Base-by-base conservation (phyloP, 1,140 invertebrate genomes). In the Phymorhynchus buccinoides region DNA sequence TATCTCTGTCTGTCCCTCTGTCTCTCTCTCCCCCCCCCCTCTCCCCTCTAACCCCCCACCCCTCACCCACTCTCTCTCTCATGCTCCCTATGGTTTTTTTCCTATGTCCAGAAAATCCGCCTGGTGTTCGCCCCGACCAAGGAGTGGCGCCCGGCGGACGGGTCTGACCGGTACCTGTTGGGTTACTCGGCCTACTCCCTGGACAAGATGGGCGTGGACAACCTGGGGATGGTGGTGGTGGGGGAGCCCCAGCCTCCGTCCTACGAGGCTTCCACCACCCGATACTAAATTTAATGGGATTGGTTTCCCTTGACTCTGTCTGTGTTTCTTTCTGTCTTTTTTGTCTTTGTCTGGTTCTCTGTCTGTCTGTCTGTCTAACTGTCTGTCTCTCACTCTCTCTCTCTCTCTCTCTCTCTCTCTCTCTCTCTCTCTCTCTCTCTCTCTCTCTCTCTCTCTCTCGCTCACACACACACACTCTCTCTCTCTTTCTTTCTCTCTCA, bases 111-210 rank as follows among this genome's bases (percentile, higher is more conserved):
- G 85, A 66, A n/a, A 9, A 18, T 79, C 42, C 39, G 35, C 16
- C 77, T 68, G 39, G 37, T 86, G 62, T 84, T 86, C 81, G 48
- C 42, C 12, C 85, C 85, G 12, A 86, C 81, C 27, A 42, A 52
- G 4, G 39, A 83, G 39, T 86, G 85, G 85, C 22, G 39, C 18
- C 85, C 85, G 4, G 44, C 75, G 6, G 82, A 86, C 48, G 82
- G 82, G 0, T 42, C 52, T n/a, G 56, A 83, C 6, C 32, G 82
- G 1, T 66, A 78, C 42, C 44, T 71, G 1, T 3, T 80, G 35
- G 32, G 75, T 12, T n/a, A 37, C 6, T 42, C 71, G 9, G 85
- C n/a, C 3, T 66, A 66, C 39, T 44, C 12, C n/a, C 78, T 86
- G 85, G 81, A 77, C 22, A 83, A 84, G 27, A 7, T 78, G 16